Evolutionary conservation across 2,888 invertebrate species (phyloP).

Genomic region (Branchellion lobata): DNA sequence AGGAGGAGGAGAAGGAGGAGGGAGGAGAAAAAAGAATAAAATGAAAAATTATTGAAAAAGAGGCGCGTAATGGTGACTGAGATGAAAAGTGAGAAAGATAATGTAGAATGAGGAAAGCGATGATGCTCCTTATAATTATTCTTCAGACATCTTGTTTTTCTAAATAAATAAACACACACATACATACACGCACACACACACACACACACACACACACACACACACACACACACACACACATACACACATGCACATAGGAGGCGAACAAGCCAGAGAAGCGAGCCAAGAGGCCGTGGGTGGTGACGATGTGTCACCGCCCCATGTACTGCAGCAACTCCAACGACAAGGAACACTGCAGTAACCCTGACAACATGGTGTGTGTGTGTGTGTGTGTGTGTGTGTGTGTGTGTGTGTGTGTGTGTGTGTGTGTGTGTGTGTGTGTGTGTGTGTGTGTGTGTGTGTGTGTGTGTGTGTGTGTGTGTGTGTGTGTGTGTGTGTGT

Average conservation of each 20-base stretch:
- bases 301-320: constrained; percentile 61
- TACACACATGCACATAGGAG: background rate
- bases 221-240: constrained; percentile 9
- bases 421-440: background rate
- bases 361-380: constrained; percentile 19
- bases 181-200: constrained; percentile 14
- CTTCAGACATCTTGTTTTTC: too few relatives aligned
- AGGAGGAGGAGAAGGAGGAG: background rate
- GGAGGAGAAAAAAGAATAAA: too few relatives aligned
- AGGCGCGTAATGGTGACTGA: too few relatives aligned
- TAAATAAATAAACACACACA: constrained; percentile 10
- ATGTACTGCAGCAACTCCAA: constrained; percentile 67
- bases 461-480: background rate
- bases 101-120: too few relatives aligned
- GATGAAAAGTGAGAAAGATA: too few relatives aligned
- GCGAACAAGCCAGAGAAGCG: background rate
- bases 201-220: constrained; percentile 8
- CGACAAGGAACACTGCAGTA: constrained; percentile 49
- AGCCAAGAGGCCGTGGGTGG: constrained; percentile 59
- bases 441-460: background rate
- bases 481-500: background rate
- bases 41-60: too few relatives aligned
- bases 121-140: too few relatives aligned
- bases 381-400: background rate
- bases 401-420: background rate